Evolutionary conservation across 2,888 invertebrate species (phyloP).

Genomic region (Sarcophaga subvicina): DNA sequence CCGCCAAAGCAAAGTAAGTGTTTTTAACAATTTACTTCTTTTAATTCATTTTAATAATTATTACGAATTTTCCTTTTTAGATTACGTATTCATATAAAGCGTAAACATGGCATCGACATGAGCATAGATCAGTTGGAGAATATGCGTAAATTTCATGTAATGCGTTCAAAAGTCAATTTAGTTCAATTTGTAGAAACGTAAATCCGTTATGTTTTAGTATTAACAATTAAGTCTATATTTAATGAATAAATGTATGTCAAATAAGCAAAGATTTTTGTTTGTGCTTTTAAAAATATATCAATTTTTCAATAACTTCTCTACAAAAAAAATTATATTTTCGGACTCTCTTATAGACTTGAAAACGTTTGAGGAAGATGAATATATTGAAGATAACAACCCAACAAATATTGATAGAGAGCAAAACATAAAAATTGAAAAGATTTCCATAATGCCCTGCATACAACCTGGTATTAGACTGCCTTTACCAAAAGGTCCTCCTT

Average conservation of each 20-base stretch:
- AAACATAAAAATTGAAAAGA: not conserved
- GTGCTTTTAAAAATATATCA: not conserved
- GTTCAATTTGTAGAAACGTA: constrained; percentile 64
- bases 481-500: constrained; percentile 64
- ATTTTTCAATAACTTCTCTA: not conserved
- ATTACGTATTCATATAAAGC: constrained; percentile 72
- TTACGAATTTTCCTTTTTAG: constrained; percentile 62
- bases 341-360: constrained; percentile 28
- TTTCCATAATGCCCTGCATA: constrained; percentile 18
- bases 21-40: not conserved
- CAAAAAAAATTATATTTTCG: not conserved
- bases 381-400: not conserved
- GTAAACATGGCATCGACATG: constrained; percentile 71
- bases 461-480: constrained; percentile 29
- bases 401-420: not conserved
- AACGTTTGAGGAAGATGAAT: not conserved
- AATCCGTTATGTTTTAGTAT: not conserved
- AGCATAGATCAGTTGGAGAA: constrained; percentile 72
- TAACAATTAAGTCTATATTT: not conserved
- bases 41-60: not conserved
- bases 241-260: constrained; percentile 17
- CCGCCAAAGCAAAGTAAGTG: constrained; percentile 75
- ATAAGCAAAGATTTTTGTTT: constrained; percentile 18
- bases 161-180: constrained; percentile 73
- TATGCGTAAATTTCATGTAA: constrained; percentile 74